Conservation (phyloP, 2,888 invertebrate genomes). For the Steromphala cineraria region DNA sequence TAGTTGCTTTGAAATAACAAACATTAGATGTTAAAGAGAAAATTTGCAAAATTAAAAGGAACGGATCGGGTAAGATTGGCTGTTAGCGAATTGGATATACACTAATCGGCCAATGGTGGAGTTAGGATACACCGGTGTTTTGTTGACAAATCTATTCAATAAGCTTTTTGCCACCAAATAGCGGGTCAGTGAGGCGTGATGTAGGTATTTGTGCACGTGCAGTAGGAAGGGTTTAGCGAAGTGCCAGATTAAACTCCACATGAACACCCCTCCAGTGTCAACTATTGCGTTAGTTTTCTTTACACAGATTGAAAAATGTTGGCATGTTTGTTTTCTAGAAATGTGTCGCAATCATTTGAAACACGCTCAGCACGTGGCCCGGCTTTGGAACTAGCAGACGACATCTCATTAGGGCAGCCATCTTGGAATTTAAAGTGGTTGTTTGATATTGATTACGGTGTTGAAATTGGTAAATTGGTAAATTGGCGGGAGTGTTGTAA, state of each 20-base stretch:
- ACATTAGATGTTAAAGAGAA: slow-evolving; percentile 1
- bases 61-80: not conserved
- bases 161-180: not conserved
- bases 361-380: slow-evolving; percentile 14
- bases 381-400: not conserved
- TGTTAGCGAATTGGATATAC: not conserved
- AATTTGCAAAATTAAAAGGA: not conserved
- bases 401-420: not conserved
- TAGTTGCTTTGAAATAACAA: not conserved
- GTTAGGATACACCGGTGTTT: not conserved
- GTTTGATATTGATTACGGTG: not conserved
- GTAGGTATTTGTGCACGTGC: slow-evolving; percentile 8
- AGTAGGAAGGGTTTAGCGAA: not conserved
- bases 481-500: too few relatives aligned
- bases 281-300: slow-evolving; percentile 1
- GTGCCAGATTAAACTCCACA: not conserved
- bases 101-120: not conserved
- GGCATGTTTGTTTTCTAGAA: slow-evolving; percentile 9
- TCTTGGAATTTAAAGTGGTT: not conserved
- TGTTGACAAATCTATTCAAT: not conserved
- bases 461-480: not conserved
- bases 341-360: not conserved
- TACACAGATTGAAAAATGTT: slow-evolving; percentile 10
- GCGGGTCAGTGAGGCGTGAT: not conserved
- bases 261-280: not conserved